A percentile compares a stretch with the other conserved stretches of the same genome.
Evolutionary conservation across 2,888 invertebrate species (phyloP).

Genomic region (Habroteleia sp.): DNA sequence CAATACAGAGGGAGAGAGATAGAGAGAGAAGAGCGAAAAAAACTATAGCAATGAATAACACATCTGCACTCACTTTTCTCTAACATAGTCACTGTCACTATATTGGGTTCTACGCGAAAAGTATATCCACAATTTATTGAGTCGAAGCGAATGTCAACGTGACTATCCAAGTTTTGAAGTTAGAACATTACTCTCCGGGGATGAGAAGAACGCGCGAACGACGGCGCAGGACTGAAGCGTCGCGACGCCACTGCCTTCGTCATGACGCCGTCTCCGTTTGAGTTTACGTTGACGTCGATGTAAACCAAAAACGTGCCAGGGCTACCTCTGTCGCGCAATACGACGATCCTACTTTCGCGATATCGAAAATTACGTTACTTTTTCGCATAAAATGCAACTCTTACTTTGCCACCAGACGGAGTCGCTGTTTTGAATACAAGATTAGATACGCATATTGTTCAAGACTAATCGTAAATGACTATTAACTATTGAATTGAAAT

Average conservation of each 20-base stretch:
- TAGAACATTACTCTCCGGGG: conserved; percentile 60
- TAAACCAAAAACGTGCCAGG: conserved; percentile 66
- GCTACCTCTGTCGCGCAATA: conserved; percentile 42
- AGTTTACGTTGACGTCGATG: conserved; percentile 69
- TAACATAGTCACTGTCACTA: conserved; percentile 71
- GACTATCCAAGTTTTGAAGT: conserved; percentile 52
- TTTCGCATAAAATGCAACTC: conserved; percentile 1
- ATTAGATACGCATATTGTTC: too few species aligned
- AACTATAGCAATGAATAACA: conserved; percentile 6
- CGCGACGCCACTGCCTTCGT: conserved; percentile 71
- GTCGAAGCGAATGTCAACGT: conserved; percentile 41
- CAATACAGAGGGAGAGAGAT: too few species aligned
- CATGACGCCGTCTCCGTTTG: conserved; percentile 70
- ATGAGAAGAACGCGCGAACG: conserved; percentile 60
- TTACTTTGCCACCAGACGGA: not conserved
- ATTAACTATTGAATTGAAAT: too few species aligned
- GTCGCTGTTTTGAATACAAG: not conserved
- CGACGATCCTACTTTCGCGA: conserved; percentile 8
- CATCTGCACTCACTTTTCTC: conserved; percentile 78
- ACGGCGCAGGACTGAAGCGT: conserved; percentile 77
- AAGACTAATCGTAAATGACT: too few species aligned
- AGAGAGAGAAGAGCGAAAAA: too few species aligned
- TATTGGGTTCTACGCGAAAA: conserved; percentile 37
- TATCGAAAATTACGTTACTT: conserved; percentile 11
- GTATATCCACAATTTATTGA: conserved; percentile 30